These are phyloP conservation scores for Noturus placidus DNA, from an alignment of 2,113 vertebrate species.

Conservation along the genomic window DNA sequence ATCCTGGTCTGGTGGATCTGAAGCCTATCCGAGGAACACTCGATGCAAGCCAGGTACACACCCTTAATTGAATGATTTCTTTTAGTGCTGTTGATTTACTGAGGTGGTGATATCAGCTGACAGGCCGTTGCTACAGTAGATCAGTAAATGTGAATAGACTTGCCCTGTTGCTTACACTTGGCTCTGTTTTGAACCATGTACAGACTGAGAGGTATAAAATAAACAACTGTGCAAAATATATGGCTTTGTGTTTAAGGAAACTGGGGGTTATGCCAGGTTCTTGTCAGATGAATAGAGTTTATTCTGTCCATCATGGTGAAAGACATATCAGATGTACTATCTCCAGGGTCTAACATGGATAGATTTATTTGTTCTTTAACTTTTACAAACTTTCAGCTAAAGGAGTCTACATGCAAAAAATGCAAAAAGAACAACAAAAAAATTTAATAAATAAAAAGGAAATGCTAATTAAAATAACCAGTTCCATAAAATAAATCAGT, in stretches of 20 bases:
- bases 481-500: neutral
- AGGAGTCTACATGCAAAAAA: neutral
- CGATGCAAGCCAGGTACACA: neutral
- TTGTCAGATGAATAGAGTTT: conserved; percentile 25
- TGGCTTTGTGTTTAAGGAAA: conserved; percentile 45
- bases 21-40: too few species aligned
- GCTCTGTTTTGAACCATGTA: conserved; percentile 8
- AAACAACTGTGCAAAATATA: conserved; percentile 24
- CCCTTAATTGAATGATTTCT: neutral
- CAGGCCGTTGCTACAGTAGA: conserved; percentile 11
- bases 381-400: neutral
- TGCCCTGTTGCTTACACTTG: conserved; percentile 31
- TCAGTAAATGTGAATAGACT: conserved; percentile 45
- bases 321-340: conserved; percentile 7
- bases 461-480: neutral
- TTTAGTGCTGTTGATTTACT: conserved; percentile 30
- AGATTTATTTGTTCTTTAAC: conserved; percentile 21
- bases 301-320: conserved; percentile 26
- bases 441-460: neutral
- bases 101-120: conserved; percentile 44
- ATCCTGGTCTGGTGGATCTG: neutral
- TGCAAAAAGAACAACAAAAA: too few species aligned
- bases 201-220: conserved; percentile 39
- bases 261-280: conserved; percentile 39
- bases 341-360: conserved; percentile 16